These are phyloP conservation scores for Escarpia spicata DNA, from an alignment of 2,888 invertebrate species.

Conservation along the genomic window DNA sequence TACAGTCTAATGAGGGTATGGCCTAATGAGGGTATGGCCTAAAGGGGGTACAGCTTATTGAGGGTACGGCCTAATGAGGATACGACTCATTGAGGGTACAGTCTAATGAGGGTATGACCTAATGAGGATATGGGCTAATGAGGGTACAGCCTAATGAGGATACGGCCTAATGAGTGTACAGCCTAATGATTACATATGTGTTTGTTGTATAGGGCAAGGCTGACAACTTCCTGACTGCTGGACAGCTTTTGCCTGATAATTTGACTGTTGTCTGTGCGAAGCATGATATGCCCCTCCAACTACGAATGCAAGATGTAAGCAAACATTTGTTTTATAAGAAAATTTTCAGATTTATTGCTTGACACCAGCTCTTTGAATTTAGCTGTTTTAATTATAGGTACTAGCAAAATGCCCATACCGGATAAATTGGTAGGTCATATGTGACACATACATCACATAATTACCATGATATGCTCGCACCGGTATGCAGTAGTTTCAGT, in stretches of 20 bases:
- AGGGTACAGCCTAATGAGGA: neutral
- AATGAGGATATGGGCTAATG: too few relatives aligned
- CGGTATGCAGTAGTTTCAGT: too few relatives aligned
- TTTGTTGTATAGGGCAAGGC: slow-evolving; percentile 75
- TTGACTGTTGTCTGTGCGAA: slow-evolving; percentile 79
- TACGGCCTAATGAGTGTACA: neutral
- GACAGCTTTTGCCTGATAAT: slow-evolving; percentile 86
- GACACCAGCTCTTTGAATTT: too few relatives aligned
- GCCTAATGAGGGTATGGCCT: neutral
- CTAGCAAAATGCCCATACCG: too few relatives aligned
- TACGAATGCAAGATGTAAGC: slow-evolving; percentile 62
- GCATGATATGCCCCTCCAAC: slow-evolving; percentile 71
- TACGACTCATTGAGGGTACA: neutral
- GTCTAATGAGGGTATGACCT: too few relatives aligned
- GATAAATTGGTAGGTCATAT: too few relatives aligned
- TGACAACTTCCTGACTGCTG: slow-evolving; percentile 81
- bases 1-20: neutral
- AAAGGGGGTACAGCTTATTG: neutral
- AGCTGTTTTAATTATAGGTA: too few relatives aligned
- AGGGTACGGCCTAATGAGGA: neutral
- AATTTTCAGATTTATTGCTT: neutral
- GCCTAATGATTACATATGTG: neutral
- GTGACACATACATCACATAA: too few relatives aligned
- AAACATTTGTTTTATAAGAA: too few relatives aligned
- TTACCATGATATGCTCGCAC: too few relatives aligned